These are phyloP conservation scores for Buphagus erythrorhynchus DNA, from an alignment of 2,797 vertebrate species.

Conservation along the genomic window DNA sequence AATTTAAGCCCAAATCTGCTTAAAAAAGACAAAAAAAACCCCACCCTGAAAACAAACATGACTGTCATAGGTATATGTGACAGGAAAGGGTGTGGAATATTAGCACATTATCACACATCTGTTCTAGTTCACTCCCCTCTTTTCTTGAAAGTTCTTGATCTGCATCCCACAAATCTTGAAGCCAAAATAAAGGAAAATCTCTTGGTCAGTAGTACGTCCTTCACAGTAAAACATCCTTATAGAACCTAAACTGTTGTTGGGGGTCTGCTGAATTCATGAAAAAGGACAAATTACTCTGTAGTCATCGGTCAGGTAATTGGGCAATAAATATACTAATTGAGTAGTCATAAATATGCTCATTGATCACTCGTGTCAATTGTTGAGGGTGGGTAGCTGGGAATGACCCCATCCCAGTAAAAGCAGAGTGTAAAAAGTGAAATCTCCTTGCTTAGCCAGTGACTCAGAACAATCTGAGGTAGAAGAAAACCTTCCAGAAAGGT, in stretches of 20 bases:
- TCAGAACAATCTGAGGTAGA: background rate
- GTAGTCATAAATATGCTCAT: background rate
- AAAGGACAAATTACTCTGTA: background rate
- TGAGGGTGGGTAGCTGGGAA: background rate
- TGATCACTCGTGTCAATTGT: background rate
- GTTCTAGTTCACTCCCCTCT: background rate
- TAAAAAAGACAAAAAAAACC: background rate
- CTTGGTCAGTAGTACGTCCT: background rate
- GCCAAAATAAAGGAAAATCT: background rate
- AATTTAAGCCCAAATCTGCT: background rate
- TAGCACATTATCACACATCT: background rate
- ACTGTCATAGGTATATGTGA: background rate
- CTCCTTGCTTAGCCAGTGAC: background rate
- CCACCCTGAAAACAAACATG: background rate
- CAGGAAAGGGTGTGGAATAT: background rate
- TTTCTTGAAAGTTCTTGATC: background rate
- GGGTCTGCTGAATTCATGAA: background rate
- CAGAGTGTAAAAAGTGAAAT: background rate
- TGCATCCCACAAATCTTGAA: background rate
- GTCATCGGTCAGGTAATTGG: background rate
- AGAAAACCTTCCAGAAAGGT: background rate
- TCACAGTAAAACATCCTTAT: background rate
- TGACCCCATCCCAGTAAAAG: background rate
- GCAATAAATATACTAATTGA: background rate
- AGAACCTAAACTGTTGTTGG: background rate